These are phyloP conservation scores for Drosophila pruinosa DNA, from an alignment of 1,140 invertebrate species.

Conservation along the genomic window DNA sequence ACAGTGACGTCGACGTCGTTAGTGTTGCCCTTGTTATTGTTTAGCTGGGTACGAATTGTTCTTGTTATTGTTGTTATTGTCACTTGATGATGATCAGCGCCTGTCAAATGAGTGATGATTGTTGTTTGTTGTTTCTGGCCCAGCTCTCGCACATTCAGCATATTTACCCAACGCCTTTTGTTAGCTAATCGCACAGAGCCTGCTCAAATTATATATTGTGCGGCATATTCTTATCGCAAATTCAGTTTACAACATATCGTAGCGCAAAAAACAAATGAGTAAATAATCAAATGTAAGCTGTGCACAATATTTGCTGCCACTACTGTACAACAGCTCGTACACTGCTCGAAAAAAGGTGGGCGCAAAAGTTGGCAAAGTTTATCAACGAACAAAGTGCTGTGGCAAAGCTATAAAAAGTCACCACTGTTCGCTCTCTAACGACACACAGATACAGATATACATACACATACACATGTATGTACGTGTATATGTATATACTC, in stretches of 20 bases:
- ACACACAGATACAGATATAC: neutral
- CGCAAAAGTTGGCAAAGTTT: neutral
- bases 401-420: conserved; percentile 57
- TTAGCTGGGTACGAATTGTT: neutral
- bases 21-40: conserved; percentile 30
- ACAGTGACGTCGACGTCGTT: neutral
- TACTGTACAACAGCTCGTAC: conserved; percentile 61
- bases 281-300: neutral
- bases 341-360: conserved; percentile 49
- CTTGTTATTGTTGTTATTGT: conserved; percentile 9
- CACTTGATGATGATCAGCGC: conserved; percentile 26
- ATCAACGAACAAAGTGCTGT: neutral
- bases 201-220: conserved; percentile 19
- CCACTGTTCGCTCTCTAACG: conserved; percentile 68
- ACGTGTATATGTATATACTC: neutral
- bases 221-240: conserved; percentile 7
- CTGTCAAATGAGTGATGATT: conserved; percentile 23
- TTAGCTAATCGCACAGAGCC: conserved; percentile 26
- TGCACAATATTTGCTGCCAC: conserved; percentile 25
- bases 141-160: neutral
- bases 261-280: neutral
- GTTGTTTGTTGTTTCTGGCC: conserved; percentile 16
- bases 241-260: neutral
- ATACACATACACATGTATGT: neutral
- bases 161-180: conserved; percentile 29